Conservation (phyloP, 2,888 invertebrate genomes). For the Andrena marginata region DNA sequence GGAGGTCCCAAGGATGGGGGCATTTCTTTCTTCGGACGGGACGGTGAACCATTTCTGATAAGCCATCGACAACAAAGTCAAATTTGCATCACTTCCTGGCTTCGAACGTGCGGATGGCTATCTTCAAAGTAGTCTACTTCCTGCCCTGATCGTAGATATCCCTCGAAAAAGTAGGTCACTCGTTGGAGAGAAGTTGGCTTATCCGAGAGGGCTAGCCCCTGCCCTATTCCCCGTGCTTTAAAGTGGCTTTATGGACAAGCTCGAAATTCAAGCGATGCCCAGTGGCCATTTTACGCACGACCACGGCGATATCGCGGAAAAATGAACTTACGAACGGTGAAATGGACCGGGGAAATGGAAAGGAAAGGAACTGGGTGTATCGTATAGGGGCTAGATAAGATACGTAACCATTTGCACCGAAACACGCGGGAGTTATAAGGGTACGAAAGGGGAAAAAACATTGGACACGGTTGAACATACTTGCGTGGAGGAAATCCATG, state of each 20-base stretch:
- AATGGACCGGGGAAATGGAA: conserved; percentile 58
- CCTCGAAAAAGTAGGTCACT: conserved; percentile 54
- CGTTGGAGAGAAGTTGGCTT: conserved; percentile 42
- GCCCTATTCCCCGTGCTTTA: conserved; percentile 50
- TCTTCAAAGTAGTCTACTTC: conserved; percentile 8
- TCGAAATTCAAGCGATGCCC: conserved; percentile 53
- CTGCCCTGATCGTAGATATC: conserved; percentile 52
- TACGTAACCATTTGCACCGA: conserved; percentile 61
- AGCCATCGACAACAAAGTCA: conserved; percentile 2
- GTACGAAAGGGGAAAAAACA: not conserved
- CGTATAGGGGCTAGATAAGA: conserved; percentile 63
- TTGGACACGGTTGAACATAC: not conserved
- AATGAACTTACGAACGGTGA: conserved; percentile 65
- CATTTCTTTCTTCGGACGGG: not conserved
- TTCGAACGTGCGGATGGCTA: conserved; percentile 13
- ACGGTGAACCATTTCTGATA: conserved; percentile 9
- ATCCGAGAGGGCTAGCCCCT: conserved; percentile 43
- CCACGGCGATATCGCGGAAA: conserved; percentile 54
- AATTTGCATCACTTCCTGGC: conserved; percentile 35
- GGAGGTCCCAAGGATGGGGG: too few relatives aligned
- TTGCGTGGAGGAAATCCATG: not conserved
- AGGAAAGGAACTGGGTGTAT: conserved; percentile 42
- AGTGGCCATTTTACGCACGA: conserved; percentile 58
- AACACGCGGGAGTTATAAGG: conserved; percentile 29
- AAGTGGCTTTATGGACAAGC: conserved; percentile 62